A percentile compares a stretch with the other conserved stretches of the same genome.
Evolutionary conservation across 2,888 invertebrate species (phyloP).

Genomic region (Fissipunctia ypsillon): DNA sequence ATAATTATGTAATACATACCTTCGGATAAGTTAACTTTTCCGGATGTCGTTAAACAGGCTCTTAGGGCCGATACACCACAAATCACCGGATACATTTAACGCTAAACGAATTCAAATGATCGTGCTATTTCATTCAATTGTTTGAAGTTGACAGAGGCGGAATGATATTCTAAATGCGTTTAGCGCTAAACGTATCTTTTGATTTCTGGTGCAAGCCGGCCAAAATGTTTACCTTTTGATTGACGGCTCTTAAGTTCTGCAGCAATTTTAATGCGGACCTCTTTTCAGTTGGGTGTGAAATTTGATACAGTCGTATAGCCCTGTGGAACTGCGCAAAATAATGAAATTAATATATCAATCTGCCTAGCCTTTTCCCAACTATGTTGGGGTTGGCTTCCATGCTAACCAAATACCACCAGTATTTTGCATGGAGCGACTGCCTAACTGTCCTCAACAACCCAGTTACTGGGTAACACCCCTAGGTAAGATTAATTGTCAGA

Average conservation of each 20-base stretch:
- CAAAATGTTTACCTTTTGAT: conserved; percentile 72
- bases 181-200: background rate
- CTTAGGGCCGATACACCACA: too few species aligned
- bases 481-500: background rate
- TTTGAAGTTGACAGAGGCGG: background rate
- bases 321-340: conserved; percentile 80
- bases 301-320: conserved; percentile 82
- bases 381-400: background rate
- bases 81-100: background rate
- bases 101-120: background rate
- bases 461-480: background rate
- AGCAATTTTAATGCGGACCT: conserved; percentile 81
- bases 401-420: background rate
- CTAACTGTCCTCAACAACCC: background rate
- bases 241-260: conserved; percentile 82
- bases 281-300: conserved; percentile 84
- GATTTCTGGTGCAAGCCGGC: background rate
- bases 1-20: too few species aligned
- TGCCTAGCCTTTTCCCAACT: background rate
- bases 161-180: background rate
- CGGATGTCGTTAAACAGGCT: background rate
- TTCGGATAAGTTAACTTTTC: background rate
- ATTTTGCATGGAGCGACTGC: background rate
- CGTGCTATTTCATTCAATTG: background rate
- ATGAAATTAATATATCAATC: background rate